Evolutionary conservation across 2,888 invertebrate genomes (phyloP), one percentile per base, ranked within the genome.

Genomic region (Synergus japonicus): DNA sequence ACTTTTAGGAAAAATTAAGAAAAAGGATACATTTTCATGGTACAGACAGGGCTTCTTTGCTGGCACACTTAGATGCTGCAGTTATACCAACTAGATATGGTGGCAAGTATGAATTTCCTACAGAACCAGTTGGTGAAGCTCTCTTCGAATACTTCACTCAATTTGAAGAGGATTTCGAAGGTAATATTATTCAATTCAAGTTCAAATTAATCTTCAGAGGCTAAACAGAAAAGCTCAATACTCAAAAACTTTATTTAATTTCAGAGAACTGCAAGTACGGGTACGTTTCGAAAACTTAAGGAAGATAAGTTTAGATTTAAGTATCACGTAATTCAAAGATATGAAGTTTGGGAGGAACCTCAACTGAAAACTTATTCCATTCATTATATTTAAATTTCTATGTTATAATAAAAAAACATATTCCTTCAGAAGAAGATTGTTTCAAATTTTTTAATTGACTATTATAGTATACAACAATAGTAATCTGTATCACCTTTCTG

Each of bases 11-110:
- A 89, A 98, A 97, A 92, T 92, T 97, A 29, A 94, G 96, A 76
- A 95, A 95, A 81, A 94, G 97, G 89, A 94, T 97, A 79, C 93
- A 94, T 87, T 96, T 97, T 92, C 97, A 97, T 88, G 97, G 97
- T 1, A 93, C 93, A 15, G 94, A 96, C 88, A 93, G 92, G 87
- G 93, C 94, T 79, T 93, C 95, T 0, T 88, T 97, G 76, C 92
- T 93, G 81, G 90, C 94, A 58, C 93, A 94, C 82, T 92, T 97
- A 5, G 94, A 95, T 64, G 92, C 93, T 0, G 93, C 93, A 58
- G 93, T 93, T 15, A 88, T 97, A 84, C 95, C 96, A 18, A 92
- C 93, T 44, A 92, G 93, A 80, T 95, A 96, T 83, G 96, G 96
- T 0, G 97, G 97, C 0, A 92, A 92, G 1, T 92, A 96, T 64